These are phyloP conservation scores for Spialia ferax DNA, from an alignment of 2,888 invertebrate genomes.

Conservation along the genomic window DNA sequence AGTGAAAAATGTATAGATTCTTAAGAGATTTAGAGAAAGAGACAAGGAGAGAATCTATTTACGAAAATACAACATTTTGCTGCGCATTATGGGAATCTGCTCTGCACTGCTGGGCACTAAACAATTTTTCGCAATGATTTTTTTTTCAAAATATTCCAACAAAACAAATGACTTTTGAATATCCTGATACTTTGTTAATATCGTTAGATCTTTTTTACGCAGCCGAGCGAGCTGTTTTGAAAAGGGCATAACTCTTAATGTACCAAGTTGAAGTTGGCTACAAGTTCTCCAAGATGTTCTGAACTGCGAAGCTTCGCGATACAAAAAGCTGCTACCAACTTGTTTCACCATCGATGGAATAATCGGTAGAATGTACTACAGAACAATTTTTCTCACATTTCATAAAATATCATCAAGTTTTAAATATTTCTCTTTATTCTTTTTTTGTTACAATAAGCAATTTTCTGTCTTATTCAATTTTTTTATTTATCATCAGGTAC, in stretches of 20 bases:
- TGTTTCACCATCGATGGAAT: conserved; percentile 41
- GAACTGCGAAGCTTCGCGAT: conserved; percentile 42
- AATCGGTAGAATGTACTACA: not conserved
- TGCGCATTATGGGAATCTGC: too few species aligned
- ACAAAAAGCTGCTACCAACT: conserved; percentile 53
- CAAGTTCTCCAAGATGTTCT: conserved; percentile 17
- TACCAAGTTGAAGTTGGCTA: conserved; percentile 18
- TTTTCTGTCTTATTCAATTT: too few species aligned
- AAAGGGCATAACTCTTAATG: conserved; percentile 6
- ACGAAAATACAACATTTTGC: too few species aligned
- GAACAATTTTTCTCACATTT: not conserved
- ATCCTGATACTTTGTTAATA: conserved; percentile 7
- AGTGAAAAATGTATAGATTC: too few species aligned
- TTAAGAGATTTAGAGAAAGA: too few species aligned
- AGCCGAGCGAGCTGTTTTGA: conserved; percentile 6
- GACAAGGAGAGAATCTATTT: too few species aligned
- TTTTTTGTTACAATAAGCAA: too few species aligned
- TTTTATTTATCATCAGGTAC: too few species aligned
- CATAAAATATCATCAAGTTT: too few species aligned
- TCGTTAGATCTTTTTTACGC: conserved; percentile 14
- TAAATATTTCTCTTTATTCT: too few species aligned
- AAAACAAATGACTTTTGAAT: too few species aligned
- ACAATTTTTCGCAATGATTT: not conserved
- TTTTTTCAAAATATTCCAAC: not conserved
- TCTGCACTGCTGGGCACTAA: too few species aligned